Conservation (phyloP, 2,113 vertebrate species). For the Propithecus coquereli region DNA sequence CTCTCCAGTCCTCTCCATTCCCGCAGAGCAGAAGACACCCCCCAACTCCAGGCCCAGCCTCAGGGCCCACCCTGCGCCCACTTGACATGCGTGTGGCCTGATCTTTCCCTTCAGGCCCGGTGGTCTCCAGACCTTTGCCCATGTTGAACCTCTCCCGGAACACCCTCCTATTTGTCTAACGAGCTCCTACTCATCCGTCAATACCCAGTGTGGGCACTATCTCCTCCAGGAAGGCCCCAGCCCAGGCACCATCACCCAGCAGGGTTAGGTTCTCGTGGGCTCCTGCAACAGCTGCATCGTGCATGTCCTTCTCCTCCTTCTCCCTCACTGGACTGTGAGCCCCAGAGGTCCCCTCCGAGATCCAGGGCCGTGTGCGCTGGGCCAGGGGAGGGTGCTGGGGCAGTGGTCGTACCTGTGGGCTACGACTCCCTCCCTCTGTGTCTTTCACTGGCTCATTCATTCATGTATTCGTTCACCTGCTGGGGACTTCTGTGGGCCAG, state of each 20-base stretch:
- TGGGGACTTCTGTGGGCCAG: neutral
- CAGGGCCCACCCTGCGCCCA: neutral
- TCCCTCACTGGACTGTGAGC: neutral
- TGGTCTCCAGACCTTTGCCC: neutral
- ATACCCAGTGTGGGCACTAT: rapidly evolving
- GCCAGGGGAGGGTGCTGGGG: neutral
- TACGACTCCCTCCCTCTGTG: too few relatives aligned
- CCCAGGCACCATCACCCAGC: too few relatives aligned
- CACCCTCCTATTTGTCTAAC: neutral
- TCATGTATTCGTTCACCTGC: neutral
- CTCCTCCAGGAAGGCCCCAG: neutral
- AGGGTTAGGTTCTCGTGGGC: neutral
- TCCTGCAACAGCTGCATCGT: rapidly evolving
- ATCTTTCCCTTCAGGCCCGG: rapidly evolving
- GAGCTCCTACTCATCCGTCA: neutral
- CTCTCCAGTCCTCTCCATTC: too few relatives aligned
- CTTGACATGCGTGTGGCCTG: rapidly evolving
- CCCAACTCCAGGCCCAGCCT: neutral
- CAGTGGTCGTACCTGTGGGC: too few relatives aligned
- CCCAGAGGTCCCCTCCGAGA: neutral
- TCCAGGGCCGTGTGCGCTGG: rapidly evolving
- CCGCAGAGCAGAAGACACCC: neutral
- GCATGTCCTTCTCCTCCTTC: rapidly evolving
- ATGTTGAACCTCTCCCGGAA: rapidly evolving
- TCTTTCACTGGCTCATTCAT: neutral